A percentile compares a stretch with the other conserved stretches of the same genome.
Conservation (phyloP, 2,888 invertebrate genomes). For the Horisme vitalbata region DNA sequence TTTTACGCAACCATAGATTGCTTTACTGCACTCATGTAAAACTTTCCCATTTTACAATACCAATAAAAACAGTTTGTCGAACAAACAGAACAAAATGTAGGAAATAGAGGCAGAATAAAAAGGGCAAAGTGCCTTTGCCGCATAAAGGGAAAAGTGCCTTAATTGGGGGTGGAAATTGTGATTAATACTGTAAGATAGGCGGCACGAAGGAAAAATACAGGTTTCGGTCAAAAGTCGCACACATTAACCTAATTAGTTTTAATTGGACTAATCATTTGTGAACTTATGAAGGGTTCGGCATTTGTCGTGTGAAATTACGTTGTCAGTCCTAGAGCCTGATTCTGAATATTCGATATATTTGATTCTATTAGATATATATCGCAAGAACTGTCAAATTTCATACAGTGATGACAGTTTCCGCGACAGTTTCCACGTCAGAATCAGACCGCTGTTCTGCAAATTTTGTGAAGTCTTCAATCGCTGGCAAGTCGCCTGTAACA, state of each 20-base stretch:
- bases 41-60: slow-evolving; percentile 54
- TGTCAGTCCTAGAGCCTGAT: too few relatives aligned
- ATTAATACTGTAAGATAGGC: slow-evolving; percentile 78
- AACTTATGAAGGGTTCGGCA: slow-evolving; percentile 54
- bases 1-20: slow-evolving; percentile 34
- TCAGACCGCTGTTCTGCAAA: too few relatives aligned
- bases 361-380: too few relatives aligned
- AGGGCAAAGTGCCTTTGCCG: slow-evolving; percentile 46
- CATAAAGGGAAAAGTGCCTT: slow-evolving; percentile 55
- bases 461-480: too few relatives aligned
- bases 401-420: too few relatives aligned
- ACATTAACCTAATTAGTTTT: slow-evolving; percentile 82
- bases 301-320: neutral
- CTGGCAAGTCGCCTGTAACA: too few relatives aligned
- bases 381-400: too few relatives aligned
- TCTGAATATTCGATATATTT: too few relatives aligned
- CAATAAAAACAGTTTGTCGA: slow-evolving; percentile 64
- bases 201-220: slow-evolving; percentile 65
- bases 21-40: slow-evolving; percentile 48
- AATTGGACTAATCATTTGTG: slow-evolving; percentile 79
- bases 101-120: slow-evolving; percentile 65
- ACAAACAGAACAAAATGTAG: slow-evolving; percentile 62
- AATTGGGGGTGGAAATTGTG: slow-evolving; percentile 81
- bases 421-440: too few relatives aligned
- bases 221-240: slow-evolving; percentile 68